phyloP scores from a whole-genome alignment of 2,113 vertebrate genomes.

The Cyphomyrus plagiostoma region DNA sequence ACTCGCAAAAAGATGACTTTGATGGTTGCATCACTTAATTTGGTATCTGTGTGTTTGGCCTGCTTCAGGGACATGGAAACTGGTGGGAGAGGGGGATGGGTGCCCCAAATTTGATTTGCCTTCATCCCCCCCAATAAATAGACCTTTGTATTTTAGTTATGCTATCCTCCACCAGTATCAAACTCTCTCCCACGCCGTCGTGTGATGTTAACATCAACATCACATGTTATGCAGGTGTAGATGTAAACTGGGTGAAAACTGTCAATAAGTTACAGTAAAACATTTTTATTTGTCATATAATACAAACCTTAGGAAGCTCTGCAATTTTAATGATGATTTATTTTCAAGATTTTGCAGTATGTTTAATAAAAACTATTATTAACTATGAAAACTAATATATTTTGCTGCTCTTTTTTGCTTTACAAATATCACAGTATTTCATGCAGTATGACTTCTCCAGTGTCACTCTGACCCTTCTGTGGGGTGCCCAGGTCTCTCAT shows the following conservation, averaged over 20 bases:
- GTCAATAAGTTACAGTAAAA: not conserved
- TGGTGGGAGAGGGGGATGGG: not conserved
- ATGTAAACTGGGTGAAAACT: not conserved
- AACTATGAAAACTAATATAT: not conserved
- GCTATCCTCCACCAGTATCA: not conserved
- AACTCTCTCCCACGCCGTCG: not conserved
- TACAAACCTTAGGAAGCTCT: not conserved
- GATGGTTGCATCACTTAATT: not conserved
- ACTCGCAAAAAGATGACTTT: not conserved
- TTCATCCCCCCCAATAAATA: not conserved
- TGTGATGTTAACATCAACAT: not conserved
- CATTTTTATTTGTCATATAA: not conserved
- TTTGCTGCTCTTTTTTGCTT: not conserved
- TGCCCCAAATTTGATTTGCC: not conserved
- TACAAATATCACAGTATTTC: not conserved
- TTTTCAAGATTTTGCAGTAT: not conserved
- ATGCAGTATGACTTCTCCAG: not conserved
- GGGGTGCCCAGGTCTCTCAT: not conserved
- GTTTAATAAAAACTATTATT: not conserved
- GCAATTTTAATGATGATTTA: not conserved
- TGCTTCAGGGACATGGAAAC: not conserved
- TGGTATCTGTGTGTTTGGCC: not conserved
- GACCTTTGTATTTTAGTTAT: not conserved
- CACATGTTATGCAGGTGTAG: not conserved
- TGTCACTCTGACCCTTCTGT: not conserved